phyloP scores from a whole-genome alignment of 92 coral and sea anemone species.

The Nematostella vectensis region DNA sequence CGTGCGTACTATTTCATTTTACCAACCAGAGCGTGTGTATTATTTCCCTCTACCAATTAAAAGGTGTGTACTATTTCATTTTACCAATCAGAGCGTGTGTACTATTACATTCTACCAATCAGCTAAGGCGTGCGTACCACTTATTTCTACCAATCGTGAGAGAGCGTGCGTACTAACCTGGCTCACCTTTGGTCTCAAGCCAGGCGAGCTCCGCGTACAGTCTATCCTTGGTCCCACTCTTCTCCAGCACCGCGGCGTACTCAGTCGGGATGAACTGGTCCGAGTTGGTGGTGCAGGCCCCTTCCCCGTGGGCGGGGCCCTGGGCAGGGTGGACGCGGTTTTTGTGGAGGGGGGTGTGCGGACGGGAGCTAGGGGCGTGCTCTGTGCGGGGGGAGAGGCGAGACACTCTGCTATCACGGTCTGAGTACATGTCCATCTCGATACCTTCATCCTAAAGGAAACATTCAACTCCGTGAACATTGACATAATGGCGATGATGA shows the following conservation, averaged over 20 bases:
- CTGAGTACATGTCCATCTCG: constrained; percentile 18
- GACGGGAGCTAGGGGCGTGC: constrained; percentile 9
- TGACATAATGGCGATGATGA: not conserved
- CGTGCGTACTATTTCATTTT: too few relatives aligned
- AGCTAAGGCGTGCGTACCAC: too few relatives aligned
- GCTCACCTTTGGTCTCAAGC: constrained; percentile 32
- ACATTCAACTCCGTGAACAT: too few relatives aligned
- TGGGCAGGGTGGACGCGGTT: constrained; percentile 12
- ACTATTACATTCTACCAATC: too few relatives aligned
- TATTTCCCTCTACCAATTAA: too few relatives aligned
- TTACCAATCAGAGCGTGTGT: too few relatives aligned
- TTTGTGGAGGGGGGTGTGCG: constrained; percentile 14
- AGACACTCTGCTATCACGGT: constrained; percentile 8
- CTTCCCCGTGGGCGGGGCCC: constrained; percentile 4
- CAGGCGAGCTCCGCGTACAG: constrained; percentile 40
- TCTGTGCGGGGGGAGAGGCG: constrained; percentile 11
- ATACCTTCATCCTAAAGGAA: constrained; percentile 16
- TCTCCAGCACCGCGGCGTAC: constrained; percentile 22
- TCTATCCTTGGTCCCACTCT: constrained; percentile 32
- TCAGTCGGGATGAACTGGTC: constrained; percentile 30
- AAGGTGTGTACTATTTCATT: too few relatives aligned
- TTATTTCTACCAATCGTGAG: too few relatives aligned
- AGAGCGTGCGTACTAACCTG: too few relatives aligned
- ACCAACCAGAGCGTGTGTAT: too few relatives aligned
- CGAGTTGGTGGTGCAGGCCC: constrained; percentile 21